Evolutionary conservation across 2,888 invertebrate genomes (phyloP), one percentile per base, ranked within the genome.

Genomic region (Monoplex corrugatus): DNA sequence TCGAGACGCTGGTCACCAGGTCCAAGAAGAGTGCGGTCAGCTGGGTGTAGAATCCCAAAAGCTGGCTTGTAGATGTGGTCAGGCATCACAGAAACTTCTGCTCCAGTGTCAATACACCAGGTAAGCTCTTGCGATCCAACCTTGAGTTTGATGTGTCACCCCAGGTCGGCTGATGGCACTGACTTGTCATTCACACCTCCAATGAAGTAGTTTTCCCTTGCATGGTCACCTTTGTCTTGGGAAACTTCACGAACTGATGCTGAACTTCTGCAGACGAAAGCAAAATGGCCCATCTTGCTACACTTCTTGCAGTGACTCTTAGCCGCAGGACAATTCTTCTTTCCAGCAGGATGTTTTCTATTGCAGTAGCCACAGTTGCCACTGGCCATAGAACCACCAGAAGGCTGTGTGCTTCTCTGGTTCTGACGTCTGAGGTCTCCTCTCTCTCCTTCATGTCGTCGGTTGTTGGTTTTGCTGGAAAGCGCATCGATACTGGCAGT

Each of bases 101-200:
- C 78, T 40, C 78, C 78, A 43, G 40, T 82, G 45, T 82, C 45
- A 5, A 82, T 45, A 45, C 82, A 82, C 82, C 82, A 82, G 45
- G 82, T 45, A 23, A 82, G 45, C 19, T 82, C 32, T 19, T 80
- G 78, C 28, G 78, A 43, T 28, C 43, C 43, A 10, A 43, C 28
- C 78, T 43, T 80, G 6, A 80, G 78, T 28, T 43, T 80, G 43
- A 80, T 80, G 43, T 78, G 78, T 43, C 78, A 80, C 28, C 78
- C 43, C 28, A 28, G 78, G 13, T 43, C 43, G 6, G 78, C 16
- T 2, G 43, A 28, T 40, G 5, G 32, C 10, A 10, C 78, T 43
- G 78, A 43, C 78, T 28, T 5, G 68, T 68, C 68, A 8, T 68
- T 16, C 43, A 80, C 43, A 2, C 78, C 78, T 75, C 38, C 35